phyloP scores from a whole-genome alignment of 2,888 invertebrate genomes.

The Steinernema carpocapsae region DNA sequence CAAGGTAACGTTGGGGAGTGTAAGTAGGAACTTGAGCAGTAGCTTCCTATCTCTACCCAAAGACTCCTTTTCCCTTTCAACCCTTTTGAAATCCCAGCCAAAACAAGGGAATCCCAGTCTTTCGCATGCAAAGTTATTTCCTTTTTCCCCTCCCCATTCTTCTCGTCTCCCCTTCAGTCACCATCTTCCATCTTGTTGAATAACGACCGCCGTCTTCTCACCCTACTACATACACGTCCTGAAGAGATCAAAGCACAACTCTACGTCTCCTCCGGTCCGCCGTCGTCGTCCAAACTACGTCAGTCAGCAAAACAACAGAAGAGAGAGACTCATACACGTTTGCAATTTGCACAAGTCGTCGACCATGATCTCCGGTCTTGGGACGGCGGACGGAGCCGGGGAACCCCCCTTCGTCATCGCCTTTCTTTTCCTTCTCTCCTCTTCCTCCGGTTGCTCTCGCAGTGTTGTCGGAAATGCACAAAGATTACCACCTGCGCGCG shows the following conservation, averaged over 20 bases:
- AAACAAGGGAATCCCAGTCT: background rate
- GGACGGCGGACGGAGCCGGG: background rate
- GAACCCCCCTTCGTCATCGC: slow-evolving; percentile 30
- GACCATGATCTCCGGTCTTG: too few species aligned
- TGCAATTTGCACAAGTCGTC: slow-evolving; percentile 28
- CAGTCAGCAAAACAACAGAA: slow-evolving; percentile 13
- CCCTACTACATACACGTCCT: background rate
- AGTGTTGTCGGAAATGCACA: background rate
- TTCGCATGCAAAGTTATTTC: slow-evolving; percentile 3
- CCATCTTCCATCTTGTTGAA: slow-evolving; percentile 9
- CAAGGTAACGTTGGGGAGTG: too few species aligned
- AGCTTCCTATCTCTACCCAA: background rate
- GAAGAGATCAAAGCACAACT: slow-evolving; percentile 13
- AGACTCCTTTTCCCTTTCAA: background rate
- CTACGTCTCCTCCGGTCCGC: background rate
- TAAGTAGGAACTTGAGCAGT: too few species aligned
- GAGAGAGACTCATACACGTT: background rate
- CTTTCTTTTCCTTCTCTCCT: too few species aligned
- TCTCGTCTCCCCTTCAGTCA: background rate
- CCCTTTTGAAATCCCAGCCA: background rate
- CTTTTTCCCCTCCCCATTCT: slow-evolving; percentile 6
- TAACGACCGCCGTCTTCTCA: slow-evolving; percentile 18
- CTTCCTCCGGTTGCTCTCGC: background rate
- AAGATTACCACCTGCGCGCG: slow-evolving; percentile 32
- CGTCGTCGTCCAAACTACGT: background rate